Percentiles rank a stretch among this genome's conserved stretches.
These are phyloP conservation scores for Papilio gigon DNA, from an alignment of 2,888 invertebrate species.

Conservation along the genomic window DNA sequence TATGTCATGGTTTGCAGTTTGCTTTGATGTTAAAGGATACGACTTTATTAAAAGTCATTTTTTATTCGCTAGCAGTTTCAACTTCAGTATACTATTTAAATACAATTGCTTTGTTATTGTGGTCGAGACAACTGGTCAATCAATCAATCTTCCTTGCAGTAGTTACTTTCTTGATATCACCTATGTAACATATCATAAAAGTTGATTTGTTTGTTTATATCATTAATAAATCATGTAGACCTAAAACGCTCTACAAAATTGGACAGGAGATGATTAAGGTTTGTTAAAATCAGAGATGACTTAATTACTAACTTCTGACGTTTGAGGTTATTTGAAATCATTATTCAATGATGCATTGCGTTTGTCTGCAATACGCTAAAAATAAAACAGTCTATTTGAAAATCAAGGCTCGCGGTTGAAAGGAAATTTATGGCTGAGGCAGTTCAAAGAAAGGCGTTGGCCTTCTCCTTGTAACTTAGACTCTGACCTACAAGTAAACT, in stretches of 20 bases:
- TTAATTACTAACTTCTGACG: neutral
- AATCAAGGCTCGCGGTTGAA: neutral
- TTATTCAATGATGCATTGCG: neutral
- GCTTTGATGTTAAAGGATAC: conserved; percentile 7
- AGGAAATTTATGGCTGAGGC: conserved; percentile 2
- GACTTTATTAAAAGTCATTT: neutral
- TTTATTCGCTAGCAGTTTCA: neutral
- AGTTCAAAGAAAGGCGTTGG: conserved; percentile 1
- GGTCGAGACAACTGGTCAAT: neutral
- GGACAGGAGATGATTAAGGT: too few relatives aligned
- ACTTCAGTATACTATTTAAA: neutral
- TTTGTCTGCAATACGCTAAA: conserved; percentile 15
- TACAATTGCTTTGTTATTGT: neutral
- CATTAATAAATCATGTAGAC: too few relatives aligned
- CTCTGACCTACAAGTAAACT: neutral
- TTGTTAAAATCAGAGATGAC: neutral
- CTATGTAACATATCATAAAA: too few relatives aligned
- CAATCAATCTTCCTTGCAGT: too few relatives aligned
- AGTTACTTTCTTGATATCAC: too few relatives aligned
- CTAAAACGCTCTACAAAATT: too few relatives aligned
- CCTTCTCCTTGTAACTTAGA: neutral
- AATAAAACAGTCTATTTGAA: conserved; percentile 14
- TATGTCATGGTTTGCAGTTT: conserved; percentile 21
- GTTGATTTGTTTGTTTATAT: too few relatives aligned
- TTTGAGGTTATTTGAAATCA: neutral